These are phyloP conservation scores for Himalopsyche phryganea DNA, from an alignment of 1,140 invertebrate genomes.

Conservation along the genomic window DNA sequence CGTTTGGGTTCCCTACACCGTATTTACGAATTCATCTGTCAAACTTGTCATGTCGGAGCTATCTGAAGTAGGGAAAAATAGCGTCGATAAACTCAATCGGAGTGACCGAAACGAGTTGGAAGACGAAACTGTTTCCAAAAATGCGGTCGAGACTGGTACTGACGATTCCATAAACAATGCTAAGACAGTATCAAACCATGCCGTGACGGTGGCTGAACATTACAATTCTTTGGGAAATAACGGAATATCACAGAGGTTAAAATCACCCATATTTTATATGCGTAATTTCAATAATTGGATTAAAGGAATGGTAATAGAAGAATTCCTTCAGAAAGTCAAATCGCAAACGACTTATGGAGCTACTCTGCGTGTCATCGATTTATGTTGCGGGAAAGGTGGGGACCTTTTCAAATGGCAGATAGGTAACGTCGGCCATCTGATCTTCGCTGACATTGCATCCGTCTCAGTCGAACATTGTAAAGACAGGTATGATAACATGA, in stretches of 20 bases:
- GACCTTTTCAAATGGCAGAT: constrained; percentile 95
- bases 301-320: constrained; percentile 87
- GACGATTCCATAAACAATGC: background rate
- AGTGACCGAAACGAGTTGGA: no score
- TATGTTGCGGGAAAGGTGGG: constrained; percentile 94
- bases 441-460: constrained; percentile 92
- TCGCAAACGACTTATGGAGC: constrained; percentile 57
- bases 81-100: no score
- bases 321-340: constrained; percentile 34
- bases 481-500: constrained; percentile 63
- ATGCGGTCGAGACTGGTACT: no score
- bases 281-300: constrained; percentile 99
- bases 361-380: constrained; percentile 63
- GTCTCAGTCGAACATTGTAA: constrained; percentile 87
- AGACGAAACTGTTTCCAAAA: no score
- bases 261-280: constrained; percentile 89
- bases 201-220: constrained; percentile 72
- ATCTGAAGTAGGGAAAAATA: no score
- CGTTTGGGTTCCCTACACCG: no score
- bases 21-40: no score
- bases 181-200: constrained; percentile 42
- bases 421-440: constrained; percentile 75
- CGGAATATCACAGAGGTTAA: constrained; percentile 70
- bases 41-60: no score
- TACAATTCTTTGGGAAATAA: constrained; percentile 83